phyloP scores from a whole-genome alignment of 2,888 invertebrate species.

The Xanthorhoe spadicearia region DNA sequence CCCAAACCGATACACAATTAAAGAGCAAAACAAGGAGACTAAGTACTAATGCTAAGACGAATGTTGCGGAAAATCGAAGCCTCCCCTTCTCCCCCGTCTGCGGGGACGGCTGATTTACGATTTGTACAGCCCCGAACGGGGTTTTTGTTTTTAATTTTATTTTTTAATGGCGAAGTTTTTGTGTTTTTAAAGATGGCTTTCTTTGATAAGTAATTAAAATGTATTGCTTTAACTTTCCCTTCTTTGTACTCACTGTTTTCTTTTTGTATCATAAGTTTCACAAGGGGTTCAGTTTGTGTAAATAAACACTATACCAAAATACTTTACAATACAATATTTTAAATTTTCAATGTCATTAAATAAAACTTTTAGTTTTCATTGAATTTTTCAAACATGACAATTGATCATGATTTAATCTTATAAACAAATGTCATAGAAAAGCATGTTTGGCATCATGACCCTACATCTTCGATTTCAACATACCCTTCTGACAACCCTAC shows the following conservation, averaged over 20 bases:
- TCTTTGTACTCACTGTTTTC: constrained; percentile 15
- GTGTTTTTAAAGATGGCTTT: constrained; percentile 41
- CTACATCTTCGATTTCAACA: constrained; percentile 2
- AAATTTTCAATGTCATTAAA: too few species aligned
- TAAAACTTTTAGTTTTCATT: neutral
- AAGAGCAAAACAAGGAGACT: constrained; percentile 79
- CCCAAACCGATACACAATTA: constrained; percentile 81
- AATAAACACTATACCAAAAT: neutral
- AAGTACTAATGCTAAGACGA: constrained; percentile 82
- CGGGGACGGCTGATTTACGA: constrained; percentile 81
- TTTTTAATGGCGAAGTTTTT: constrained; percentile 58
- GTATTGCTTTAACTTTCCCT: constrained; percentile 25
- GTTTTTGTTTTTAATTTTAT: constrained; percentile 57
- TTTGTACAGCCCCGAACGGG: constrained; percentile 60
- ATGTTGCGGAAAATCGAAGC: constrained; percentile 84
- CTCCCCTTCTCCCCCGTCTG: constrained; percentile 57
- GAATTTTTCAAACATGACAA: neutral
- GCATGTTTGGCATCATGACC: neutral
- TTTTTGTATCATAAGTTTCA: constrained; percentile 3
- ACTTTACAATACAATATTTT: too few species aligned
- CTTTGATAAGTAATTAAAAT: constrained; percentile 36
- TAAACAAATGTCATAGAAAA: too few species aligned
- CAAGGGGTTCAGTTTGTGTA: neutral
- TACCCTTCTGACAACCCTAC: constrained; percentile 43
- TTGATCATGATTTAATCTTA: neutral